Evolutionary conservation across 2,113 vertebrate genomes (phyloP).

Genomic region (Anarrhichthys ocellatus): DNA sequence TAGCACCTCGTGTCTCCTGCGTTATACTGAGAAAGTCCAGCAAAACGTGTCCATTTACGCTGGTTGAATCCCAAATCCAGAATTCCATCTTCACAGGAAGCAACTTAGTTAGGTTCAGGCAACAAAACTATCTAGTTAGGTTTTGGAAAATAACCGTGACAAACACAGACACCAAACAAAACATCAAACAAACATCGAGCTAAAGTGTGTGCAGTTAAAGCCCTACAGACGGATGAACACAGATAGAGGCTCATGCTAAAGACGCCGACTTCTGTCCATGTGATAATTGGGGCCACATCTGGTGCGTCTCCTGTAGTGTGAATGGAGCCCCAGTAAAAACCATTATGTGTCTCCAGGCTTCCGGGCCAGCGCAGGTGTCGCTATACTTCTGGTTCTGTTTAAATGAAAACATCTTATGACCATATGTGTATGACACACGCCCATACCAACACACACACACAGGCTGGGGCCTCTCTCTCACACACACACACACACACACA

Average conservation of each 20-base stretch:
- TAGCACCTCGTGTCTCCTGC: background rate
- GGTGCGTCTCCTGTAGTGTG: conserved; percentile 43
- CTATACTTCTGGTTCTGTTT: conserved; percentile 52
- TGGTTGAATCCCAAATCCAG: background rate
- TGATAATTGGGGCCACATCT: conserved; percentile 63
- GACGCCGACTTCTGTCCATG: conserved; percentile 18
- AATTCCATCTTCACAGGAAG: too few species aligned
- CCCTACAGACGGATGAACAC: background rate
- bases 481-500: background rate
- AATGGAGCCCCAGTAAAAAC: conserved; percentile 40
- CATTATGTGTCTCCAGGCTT: conserved; percentile 54
- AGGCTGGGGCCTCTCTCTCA: background rate
- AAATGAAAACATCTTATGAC: conserved; percentile 57
- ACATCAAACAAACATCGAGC: background rate
- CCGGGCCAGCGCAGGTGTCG: conserved; percentile 68
- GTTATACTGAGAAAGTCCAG: background rate
- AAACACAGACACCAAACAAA: background rate
- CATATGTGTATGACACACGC: conserved; percentile 34
- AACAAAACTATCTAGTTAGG: too few species aligned
- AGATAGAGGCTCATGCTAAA: conserved; percentile 2
- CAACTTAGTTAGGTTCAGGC: too few species aligned
- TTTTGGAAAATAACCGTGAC: background rate
- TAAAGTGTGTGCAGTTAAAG: background rate
- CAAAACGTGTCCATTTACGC: background rate
- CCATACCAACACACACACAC: background rate